Evolutionary conservation across 1,140 invertebrate genomes (phyloP).

Genomic region (Drosophila kikkawai): DNA sequence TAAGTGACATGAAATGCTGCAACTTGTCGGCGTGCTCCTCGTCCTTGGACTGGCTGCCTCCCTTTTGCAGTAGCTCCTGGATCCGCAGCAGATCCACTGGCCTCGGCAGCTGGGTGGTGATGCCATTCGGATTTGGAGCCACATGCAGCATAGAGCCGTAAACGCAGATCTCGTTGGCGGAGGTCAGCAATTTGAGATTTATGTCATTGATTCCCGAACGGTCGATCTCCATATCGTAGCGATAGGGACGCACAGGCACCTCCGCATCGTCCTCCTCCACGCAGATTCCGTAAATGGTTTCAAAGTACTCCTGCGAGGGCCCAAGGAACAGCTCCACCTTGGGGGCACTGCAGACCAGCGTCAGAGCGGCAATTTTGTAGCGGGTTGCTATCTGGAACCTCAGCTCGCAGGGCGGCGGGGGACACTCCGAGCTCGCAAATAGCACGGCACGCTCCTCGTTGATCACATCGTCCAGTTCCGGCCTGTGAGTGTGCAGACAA

Average conservation of each 20-base stretch:
- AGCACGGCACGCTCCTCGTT: conserved; percentile 65
- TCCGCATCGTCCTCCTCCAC: conserved; percentile 68
- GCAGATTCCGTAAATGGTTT: conserved; percentile 68
- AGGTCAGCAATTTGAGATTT: conserved; percentile 64
- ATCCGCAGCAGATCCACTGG: conserved; percentile 62
- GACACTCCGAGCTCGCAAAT: conserved; percentile 40
- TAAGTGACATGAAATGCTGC: conserved; percentile 60
- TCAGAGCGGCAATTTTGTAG: conserved; percentile 75
- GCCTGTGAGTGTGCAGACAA: conserved; percentile 47
- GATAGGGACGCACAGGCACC: conserved; percentile 61
- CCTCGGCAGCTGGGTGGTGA: conserved; percentile 70
- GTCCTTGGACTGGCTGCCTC: conserved; percentile 21
- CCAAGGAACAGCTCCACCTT: conserved; percentile 78
- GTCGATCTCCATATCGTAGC: conserved; percentile 79
- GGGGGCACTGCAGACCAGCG: conserved; percentile 67
- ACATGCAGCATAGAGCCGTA: conserved; percentile 71
- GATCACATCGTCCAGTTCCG: conserved; percentile 64
- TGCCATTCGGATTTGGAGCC: conserved; percentile 80
- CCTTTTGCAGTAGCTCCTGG: conserved; percentile 64
- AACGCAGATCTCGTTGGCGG: conserved; percentile 68
- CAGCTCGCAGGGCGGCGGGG: conserved; percentile 58
- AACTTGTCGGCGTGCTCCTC: conserved; percentile 56
- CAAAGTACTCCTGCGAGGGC: conserved; percentile 66
- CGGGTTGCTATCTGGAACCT: conserved; percentile 45
- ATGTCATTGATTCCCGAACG: conserved; percentile 71